Conservation (phyloP, 1,140 invertebrate genomes). For the Eumeta japonica region DNA sequence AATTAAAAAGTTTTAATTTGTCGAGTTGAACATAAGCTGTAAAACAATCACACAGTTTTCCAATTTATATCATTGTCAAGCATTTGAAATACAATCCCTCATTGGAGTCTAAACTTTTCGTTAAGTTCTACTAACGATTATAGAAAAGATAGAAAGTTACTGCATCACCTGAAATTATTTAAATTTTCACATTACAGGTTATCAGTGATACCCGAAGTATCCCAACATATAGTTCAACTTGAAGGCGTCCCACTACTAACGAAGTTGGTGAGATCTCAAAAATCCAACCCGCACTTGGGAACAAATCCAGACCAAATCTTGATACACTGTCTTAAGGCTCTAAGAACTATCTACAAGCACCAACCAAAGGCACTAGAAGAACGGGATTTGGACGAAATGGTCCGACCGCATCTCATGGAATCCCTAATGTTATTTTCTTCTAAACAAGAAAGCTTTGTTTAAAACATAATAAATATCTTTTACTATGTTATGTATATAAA, state of each 20-base stretch:
- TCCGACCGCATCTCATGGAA: slow-evolving; percentile 71
- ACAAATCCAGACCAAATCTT: slow-evolving; percentile 49
- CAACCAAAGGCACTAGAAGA: slow-evolving; percentile 55
- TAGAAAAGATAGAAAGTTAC: too few species aligned
- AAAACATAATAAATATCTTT: slow-evolving; percentile 2
- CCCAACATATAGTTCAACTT: slow-evolving; percentile 71
- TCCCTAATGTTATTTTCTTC: slow-evolving; percentile 61
- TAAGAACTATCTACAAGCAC: slow-evolving; percentile 56
- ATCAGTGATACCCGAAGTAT: slow-evolving; percentile 70
- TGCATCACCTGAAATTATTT: slow-evolving; percentile 3
- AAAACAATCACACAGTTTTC: too few species aligned
- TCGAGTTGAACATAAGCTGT: too few species aligned
- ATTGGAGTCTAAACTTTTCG: too few species aligned
- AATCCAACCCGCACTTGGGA: slow-evolving; percentile 36
- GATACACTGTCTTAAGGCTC: slow-evolving; percentile 55
- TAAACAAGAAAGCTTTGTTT: slow-evolving; percentile 54
- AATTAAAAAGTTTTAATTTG: too few species aligned
- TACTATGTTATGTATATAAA: not conserved
- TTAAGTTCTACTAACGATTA: too few species aligned
- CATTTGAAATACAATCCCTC: too few species aligned
- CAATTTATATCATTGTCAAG: too few species aligned
- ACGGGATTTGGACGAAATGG: slow-evolving; percentile 71
- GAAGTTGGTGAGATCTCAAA: slow-evolving; percentile 67
- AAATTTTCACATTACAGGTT: slow-evolving; percentile 55
- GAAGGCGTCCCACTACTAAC: slow-evolving; percentile 77